phyloP scores from a whole-genome alignment of 2,797 vertebrate species.

The Micromesistius poutassou region DNA sequence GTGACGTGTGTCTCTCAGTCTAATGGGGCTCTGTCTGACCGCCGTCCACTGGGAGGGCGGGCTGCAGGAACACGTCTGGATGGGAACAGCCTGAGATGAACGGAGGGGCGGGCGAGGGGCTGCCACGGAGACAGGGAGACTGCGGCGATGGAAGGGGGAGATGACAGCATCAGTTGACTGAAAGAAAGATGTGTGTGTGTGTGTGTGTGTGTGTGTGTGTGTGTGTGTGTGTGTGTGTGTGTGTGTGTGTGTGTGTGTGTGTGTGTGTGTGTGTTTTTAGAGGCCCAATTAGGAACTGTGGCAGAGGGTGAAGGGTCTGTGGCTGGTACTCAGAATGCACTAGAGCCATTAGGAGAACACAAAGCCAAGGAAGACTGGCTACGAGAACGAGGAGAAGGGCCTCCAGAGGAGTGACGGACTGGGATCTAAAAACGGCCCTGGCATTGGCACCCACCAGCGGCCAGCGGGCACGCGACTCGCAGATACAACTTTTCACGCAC shows the following conservation, averaged over 20 bases:
- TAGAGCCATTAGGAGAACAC: constrained; percentile 24
- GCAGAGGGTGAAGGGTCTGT: constrained; percentile 26
- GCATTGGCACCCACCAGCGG: too few species aligned
- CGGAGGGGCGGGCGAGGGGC: constrained; percentile 9
- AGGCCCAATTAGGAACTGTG: constrained; percentile 19
- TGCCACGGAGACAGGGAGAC: constrained; percentile 19
- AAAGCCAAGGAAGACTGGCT: constrained; percentile 21
- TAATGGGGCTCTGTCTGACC: constrained; percentile 55
- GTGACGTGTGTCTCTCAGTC: constrained; percentile 50
- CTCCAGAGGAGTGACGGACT: too few species aligned
- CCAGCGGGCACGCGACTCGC: too few species aligned
- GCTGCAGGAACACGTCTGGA: constrained; percentile 25
- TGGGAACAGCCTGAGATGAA: constrained; percentile 34
- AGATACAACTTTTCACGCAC: too few species aligned
- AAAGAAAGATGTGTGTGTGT: not conserved
- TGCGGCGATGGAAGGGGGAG: not conserved
- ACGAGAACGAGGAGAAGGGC: constrained; percentile 31
- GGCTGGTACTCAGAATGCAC: not conserved
- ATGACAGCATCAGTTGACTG: not conserved
- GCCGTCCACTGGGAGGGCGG: constrained; percentile 40
- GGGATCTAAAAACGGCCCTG: too few species aligned
- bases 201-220: not conserved
- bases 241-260: too few species aligned
- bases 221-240: not conserved
- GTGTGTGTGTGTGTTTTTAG: not conserved